Percentiles rank a stretch among this genome's conserved stretches.
Evolutionary conservation across 1,140 invertebrate genomes (phyloP).

Genomic region (Platorchestia sp.): DNA sequence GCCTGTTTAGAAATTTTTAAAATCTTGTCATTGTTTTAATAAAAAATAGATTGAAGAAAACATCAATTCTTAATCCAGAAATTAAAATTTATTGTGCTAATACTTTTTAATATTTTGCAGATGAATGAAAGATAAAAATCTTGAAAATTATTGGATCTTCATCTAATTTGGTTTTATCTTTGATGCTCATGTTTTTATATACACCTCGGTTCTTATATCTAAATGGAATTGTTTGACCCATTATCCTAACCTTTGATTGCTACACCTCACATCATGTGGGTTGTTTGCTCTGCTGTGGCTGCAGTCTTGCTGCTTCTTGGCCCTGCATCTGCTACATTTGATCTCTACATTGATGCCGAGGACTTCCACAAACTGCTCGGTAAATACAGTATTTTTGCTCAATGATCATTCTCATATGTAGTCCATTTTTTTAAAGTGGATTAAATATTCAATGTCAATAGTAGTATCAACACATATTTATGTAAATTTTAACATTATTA

Average conservation of each 20-base stretch:
- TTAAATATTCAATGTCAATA: too few relatives aligned
- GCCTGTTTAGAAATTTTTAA: too few relatives aligned
- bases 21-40: too few relatives aligned
- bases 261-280: not conserved
- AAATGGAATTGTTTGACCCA: not conserved
- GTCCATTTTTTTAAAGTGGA: too few relatives aligned
- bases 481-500: too few relatives aligned
- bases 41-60: too few relatives aligned
- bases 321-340: not conserved
- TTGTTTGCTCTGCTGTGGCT: not conserved
- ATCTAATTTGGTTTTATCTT: too few relatives aligned
- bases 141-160: too few relatives aligned
- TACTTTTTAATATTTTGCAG: too few relatives aligned
- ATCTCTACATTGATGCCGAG: conserved; percentile 8
- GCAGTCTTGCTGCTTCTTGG: not conserved
- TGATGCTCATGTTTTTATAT: not conserved
- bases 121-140: not conserved
- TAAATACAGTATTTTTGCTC: not conserved
- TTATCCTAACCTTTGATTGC: not conserved
- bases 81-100: too few relatives aligned
- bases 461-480: too few relatives aligned
- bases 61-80: too few relatives aligned
- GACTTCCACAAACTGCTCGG: conserved; percentile 29
- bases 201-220: not conserved
- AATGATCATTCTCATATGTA: not conserved